Evolutionary conservation across 2,888 invertebrate genomes (phyloP).

Genomic region (Diarsia rubi): DNA sequence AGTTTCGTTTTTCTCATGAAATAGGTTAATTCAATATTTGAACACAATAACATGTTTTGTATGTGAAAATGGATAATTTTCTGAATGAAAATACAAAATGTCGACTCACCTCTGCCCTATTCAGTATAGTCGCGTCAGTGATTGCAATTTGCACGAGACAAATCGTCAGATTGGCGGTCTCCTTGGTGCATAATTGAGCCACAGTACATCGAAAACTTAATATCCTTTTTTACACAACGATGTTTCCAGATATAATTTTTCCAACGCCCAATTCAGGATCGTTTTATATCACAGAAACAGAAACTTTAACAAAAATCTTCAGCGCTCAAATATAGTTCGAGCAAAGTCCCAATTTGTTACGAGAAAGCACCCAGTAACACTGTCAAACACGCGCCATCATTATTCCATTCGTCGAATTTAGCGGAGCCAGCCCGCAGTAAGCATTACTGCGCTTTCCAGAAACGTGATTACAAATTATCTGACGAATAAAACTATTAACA

Average conservation of each 20-base stretch:
- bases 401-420: constrained; percentile 70
- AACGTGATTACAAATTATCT: constrained; percentile 65
- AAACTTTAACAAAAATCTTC: constrained; percentile 76
- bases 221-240: constrained; percentile 81
- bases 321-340: constrained; percentile 78
- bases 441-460: constrained; percentile 56
- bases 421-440: constrained; percentile 58
- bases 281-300: constrained; percentile 71
- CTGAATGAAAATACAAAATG: constrained; percentile 76
- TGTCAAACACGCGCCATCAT: constrained; percentile 88
- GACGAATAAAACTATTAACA: constrained; percentile 67
- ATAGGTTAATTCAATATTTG: constrained; percentile 84
- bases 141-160: constrained; percentile 76
- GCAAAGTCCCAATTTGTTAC: constrained; percentile 86
- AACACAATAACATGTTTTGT: constrained; percentile 68
- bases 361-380: constrained; percentile 79
- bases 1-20: constrained; percentile 82
- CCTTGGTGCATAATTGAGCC: constrained; percentile 71
- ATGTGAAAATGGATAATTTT: constrained; percentile 59
- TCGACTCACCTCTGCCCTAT: constrained; percentile 73
- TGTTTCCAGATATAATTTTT: constrained; percentile 62
- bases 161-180: constrained; percentile 75
- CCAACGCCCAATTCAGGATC: constrained; percentile 68
- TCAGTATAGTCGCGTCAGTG: constrained; percentile 71
- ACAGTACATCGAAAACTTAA: constrained; percentile 84